Conservation (phyloP, 2,888 invertebrate genomes). For the Phrixothrix hirtus region DNA sequence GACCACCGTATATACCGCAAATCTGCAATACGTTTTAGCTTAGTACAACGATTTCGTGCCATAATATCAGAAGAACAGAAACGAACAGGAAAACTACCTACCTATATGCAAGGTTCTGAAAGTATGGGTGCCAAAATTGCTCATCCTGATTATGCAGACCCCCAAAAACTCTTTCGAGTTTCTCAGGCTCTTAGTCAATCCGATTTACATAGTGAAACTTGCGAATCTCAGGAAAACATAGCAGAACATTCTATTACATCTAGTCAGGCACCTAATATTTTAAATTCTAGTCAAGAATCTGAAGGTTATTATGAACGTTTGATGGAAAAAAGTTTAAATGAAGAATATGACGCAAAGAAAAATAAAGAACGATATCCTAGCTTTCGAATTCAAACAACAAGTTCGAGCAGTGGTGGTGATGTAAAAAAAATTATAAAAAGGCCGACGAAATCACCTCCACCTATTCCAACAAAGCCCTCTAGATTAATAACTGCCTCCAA, state of each 20-base stretch:
- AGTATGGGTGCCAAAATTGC: constrained; percentile 86
- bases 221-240: constrained; percentile 34
- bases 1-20: constrained; percentile 80
- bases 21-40: constrained; percentile 63
- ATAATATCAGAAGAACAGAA: constrained; percentile 51
- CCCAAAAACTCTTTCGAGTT: constrained; percentile 63
- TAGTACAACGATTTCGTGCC: constrained; percentile 62
- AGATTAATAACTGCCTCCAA: constrained; percentile 34
- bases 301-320: constrained; percentile 53
- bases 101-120: constrained; percentile 79
- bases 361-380: constrained; percentile 4
- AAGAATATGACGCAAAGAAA: constrained; percentile 38
- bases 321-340: constrained; percentile 49
- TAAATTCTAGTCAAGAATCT: constrained; percentile 49
- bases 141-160: constrained; percentile 84
- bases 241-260: constrained; percentile 10
- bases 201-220: constrained; percentile 41
- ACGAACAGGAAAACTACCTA: constrained; percentile 57
- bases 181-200: constrained; percentile 52
- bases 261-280: constrained; percentile 35
- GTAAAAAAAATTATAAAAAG: constrained; percentile 40
- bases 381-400: constrained; percentile 1
- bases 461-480: constrained; percentile 66
- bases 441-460: constrained; percentile 63
- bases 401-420: neutral